phyloP scores from a whole-genome alignment of 2,797 vertebrate species.

The Botia kubotai region DNA sequence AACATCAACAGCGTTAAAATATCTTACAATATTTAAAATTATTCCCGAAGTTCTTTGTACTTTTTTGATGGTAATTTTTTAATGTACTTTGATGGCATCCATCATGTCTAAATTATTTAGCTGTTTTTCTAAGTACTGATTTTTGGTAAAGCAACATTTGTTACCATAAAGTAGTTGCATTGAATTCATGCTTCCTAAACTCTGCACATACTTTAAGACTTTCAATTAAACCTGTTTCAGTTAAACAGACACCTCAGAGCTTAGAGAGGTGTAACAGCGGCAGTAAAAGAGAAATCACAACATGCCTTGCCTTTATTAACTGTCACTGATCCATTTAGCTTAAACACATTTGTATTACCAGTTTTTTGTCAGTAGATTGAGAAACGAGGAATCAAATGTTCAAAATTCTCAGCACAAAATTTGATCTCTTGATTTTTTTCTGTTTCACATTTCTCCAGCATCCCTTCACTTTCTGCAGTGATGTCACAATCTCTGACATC shows the following conservation, averaged over 20 bases:
- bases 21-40: slow-evolving; percentile 73
- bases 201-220: slow-evolving; percentile 21
- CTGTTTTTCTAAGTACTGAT: slow-evolving; percentile 47
- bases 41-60: slow-evolving; percentile 28
- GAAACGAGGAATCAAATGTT: background rate
- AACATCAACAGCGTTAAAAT: slow-evolving; percentile 72
- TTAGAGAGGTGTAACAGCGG: background rate
- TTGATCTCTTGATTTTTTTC: background rate
- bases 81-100: background rate
- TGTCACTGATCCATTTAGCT: background rate
- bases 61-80: background rate
- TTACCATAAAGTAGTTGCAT: slow-evolving; percentile 18
- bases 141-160: slow-evolving; percentile 45
- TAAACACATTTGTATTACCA: slow-evolving; percentile 16
- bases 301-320: slow-evolving; percentile 31
- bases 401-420: background rate
- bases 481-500: slow-evolving; percentile 50
- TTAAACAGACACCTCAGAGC: slow-evolving; percentile 14
- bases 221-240: slow-evolving; percentile 27
- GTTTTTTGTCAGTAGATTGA: slow-evolving; percentile 1
- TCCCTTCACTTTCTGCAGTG: background rate
- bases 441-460: background rate
- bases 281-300: slow-evolving; percentile 25
- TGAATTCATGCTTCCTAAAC: slow-evolving; percentile 53
- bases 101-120: slow-evolving; percentile 42